Base-by-base conservation (phyloP, 2,888 invertebrate genomes). In the Salticus scenicus region DNA sequence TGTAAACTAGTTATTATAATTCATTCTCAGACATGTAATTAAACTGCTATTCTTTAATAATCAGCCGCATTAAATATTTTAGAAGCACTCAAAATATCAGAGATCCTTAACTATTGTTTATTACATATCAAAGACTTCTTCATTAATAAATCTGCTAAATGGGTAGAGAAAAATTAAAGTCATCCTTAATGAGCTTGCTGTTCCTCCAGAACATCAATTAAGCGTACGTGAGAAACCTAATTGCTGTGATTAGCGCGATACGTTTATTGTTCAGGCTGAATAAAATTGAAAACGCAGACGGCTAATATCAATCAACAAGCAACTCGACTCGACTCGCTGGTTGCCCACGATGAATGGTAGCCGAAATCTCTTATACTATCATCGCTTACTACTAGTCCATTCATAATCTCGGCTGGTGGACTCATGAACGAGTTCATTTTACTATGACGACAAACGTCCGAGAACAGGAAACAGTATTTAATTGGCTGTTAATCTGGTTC, bases 401-500 rank as follows among this genome's bases (percentile, higher is more conserved):
- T 57, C 57, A 57, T 57, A 57, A 57, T 57, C 57, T 24, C 57
- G 20, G 57, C 24, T 17, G 17, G 57, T 57, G 57, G 57, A 57
- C 57, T 57, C 57, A 24, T 57, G 57, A 57, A 57, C 24, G 57
- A 17, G 57, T 57, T 57, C 57, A 57, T 57, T 24, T 57, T 57
- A 57, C 57, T 57, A 57, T 24, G 57, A 67, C 67, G 37, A 67
- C 20, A 33, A 33, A 31, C 33, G 17, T 30, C 66, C 33, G 64
- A n/a, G n/a, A 71, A 76, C 77, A 72, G 83, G 83, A 84, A 84
- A 77, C 37, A 64, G 57, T 67, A 30, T 73, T 84, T 84, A 84
- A 84, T 84, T 84, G 83, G 71, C 72, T 84, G 77, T 84, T 84
- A 84, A 84, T 84, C 77, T 57, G 42, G 66, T 47, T 71, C 73